Evolutionary conservation across 2,888 invertebrate genomes (phyloP).

Genomic region (Trissolcus brochymenae): DNA sequence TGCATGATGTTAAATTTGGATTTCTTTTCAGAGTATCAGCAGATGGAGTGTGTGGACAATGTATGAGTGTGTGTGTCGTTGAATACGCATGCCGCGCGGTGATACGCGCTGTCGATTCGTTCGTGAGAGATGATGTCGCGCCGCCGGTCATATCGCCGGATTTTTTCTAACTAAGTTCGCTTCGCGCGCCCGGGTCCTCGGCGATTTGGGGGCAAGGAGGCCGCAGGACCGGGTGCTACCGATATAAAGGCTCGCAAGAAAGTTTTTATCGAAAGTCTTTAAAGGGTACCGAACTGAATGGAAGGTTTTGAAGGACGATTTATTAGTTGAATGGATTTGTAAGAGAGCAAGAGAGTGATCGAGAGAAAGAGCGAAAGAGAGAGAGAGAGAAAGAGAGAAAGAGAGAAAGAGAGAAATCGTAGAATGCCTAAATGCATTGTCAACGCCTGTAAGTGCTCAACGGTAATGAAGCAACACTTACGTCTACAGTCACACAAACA

Average conservation of each 20-base stretch:
- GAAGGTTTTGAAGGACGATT: constrained; percentile 25
- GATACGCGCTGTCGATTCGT: constrained; percentile 4
- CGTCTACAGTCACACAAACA: constrained; percentile 16
- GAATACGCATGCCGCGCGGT: background rate
- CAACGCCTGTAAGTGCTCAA: constrained; percentile 58
- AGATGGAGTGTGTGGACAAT: constrained; percentile 15
- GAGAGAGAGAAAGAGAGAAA: constrained; percentile 42
- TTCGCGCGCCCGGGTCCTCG: constrained; percentile 23
- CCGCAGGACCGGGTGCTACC: constrained; percentile 12
- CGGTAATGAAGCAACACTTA: constrained; percentile 43
- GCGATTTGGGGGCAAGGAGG: constrained; percentile 2
- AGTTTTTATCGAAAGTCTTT: constrained; percentile 49
- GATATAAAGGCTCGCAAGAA: constrained; percentile 25
- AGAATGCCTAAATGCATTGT: constrained; percentile 56
- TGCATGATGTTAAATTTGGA: constrained; percentile 16
- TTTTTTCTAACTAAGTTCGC: constrained; percentile 38
- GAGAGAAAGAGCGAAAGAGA: constrained; percentile 43
- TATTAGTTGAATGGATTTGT: constrained; percentile 35
- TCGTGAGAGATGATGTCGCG: constrained; percentile 21
- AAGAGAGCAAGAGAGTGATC: constrained; percentile 33
- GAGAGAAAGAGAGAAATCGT: constrained; percentile 43
- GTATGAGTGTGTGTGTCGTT: constrained; percentile 13
- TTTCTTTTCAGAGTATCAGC: background rate
- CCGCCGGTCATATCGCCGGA: constrained; percentile 10
- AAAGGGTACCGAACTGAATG: constrained; percentile 24